Conservation (phyloP, 2,888 invertebrate genomes). For the Mesorhabditis spiculigera region DNA sequence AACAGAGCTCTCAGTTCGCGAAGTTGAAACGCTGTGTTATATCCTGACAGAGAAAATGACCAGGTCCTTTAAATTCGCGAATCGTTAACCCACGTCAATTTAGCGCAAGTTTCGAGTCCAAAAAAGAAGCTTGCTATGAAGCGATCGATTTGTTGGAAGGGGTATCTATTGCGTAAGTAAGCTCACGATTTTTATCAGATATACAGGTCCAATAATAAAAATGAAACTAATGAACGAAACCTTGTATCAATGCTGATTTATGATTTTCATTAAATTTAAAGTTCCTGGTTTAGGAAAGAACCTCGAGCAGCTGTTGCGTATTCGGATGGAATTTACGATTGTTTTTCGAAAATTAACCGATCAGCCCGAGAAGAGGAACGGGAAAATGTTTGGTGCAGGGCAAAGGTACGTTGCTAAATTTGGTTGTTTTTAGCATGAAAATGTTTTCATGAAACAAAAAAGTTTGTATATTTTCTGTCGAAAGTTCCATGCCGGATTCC, state of each 20-base stretch:
- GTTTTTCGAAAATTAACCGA: slow-evolving; percentile 37
- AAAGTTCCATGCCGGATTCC: no score
- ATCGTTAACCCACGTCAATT: slow-evolving; percentile 10
- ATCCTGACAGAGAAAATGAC: not conserved
- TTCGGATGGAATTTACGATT: slow-evolving; percentile 34
- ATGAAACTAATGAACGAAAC: no score
- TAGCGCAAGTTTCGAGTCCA: slow-evolving; percentile 37
- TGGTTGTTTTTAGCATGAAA: no score
- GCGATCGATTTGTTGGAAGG: slow-evolving; percentile 33
- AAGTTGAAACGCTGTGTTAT: not conserved
- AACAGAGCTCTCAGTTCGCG: not conserved
- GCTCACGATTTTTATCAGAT: no score
- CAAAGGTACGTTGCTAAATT: no score
- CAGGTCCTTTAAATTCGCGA: no score
- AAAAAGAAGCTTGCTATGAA: slow-evolving; percentile 34
- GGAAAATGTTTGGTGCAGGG: slow-evolving; percentile 31
- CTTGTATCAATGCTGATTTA: no score
- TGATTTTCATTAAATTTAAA: not conserved
- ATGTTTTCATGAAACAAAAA: no score
- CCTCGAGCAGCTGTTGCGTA: slow-evolving; percentile 29
- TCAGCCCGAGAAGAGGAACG: slow-evolving; percentile 37
- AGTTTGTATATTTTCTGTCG: no score
- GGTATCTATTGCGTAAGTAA: slow-evolving; percentile 32
- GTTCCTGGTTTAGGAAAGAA: slow-evolving; percentile 24
- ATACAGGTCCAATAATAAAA: no score